phyloP scores from a whole-genome alignment of 2,888 invertebrate genomes.

The Ectemnius continuus region DNA sequence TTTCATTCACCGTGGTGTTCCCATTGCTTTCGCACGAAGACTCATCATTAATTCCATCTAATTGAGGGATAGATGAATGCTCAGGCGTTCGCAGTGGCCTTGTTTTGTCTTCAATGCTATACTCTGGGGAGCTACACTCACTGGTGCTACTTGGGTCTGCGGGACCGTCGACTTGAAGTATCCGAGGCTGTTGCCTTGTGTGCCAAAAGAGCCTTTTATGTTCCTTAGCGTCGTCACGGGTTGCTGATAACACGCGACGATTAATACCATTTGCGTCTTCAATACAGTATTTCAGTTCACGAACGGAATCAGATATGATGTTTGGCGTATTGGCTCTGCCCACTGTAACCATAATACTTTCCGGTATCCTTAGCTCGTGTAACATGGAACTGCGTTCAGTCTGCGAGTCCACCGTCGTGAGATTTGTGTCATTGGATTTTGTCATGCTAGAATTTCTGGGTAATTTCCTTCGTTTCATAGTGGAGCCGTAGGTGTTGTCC shows the following conservation, averaged over 20 bases:
- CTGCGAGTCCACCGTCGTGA: constrained; percentile 67
- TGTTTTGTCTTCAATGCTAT: constrained; percentile 68
- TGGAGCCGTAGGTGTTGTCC: constrained; percentile 82
- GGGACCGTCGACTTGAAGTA: constrained; percentile 81
- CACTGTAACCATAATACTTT: constrained; percentile 78
- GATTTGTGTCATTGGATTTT: constrained; percentile 65
- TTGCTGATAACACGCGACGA: constrained; percentile 60
- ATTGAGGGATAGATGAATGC: constrained; percentile 80
- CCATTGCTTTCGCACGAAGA: constrained; percentile 75
- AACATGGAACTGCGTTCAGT: constrained; percentile 68
- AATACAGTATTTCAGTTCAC: constrained; percentile 70
- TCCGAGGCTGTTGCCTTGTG: constrained; percentile 77
- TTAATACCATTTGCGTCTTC: constrained; percentile 62
- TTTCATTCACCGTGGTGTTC: constrained; percentile 68
- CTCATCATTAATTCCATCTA: constrained; percentile 85
- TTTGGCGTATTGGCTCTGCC: constrained; percentile 68
- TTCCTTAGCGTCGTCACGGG: constrained; percentile 72
- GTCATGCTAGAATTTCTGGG: constrained; percentile 69
- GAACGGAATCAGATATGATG: constrained; percentile 67
- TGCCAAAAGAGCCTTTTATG: constrained; percentile 77
- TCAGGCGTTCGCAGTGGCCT: constrained; percentile 42
- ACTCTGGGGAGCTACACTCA: constrained; percentile 76
- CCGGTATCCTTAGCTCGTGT: constrained; percentile 78
- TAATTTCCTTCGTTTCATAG: constrained; percentile 85
- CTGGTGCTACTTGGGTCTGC: constrained; percentile 79